Percentiles rank a stretch among this genome's conserved stretches.
Conservation (phyloP, 2,797 vertebrate species). For the Brachyalestes nurse region DNA sequence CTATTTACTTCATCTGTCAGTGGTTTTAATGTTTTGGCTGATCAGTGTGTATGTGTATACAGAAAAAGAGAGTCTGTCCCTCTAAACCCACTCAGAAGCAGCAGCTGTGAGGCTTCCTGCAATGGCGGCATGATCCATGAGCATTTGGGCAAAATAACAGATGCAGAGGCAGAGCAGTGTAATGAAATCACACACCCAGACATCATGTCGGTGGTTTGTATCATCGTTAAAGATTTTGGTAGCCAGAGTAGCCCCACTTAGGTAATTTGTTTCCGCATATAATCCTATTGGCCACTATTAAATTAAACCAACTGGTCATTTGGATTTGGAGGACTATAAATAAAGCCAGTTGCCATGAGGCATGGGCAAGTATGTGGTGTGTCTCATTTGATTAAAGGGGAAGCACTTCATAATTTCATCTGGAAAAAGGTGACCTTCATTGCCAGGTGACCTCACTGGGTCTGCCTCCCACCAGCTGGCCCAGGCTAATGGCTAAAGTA, state of each 20-base stretch:
- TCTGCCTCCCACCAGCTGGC: slow-evolving; percentile 73
- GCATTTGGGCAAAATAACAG: slow-evolving; percentile 74
- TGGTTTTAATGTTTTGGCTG: too few species aligned
- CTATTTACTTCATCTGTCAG: too few species aligned
- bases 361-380: slow-evolving; percentile 70
- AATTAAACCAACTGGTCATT: slow-evolving; percentile 87
- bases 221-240: slow-evolving; percentile 85
- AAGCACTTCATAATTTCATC: slow-evolving; percentile 83
- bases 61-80: slow-evolving; percentile 10
- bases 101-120: slow-evolving; percentile 74
- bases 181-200: slow-evolving; percentile 82
- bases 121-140: slow-evolving; percentile 64
- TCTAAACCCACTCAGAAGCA: slow-evolving; percentile 48
- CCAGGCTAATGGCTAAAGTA: slow-evolving; percentile 69
- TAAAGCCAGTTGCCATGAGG: slow-evolving; percentile 79
- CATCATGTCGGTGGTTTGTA: slow-evolving; percentile 83
- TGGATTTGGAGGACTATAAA: slow-evolving; percentile 81
- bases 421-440: slow-evolving; percentile 79
- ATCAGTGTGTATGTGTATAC: too few species aligned
- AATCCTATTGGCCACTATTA: slow-evolving; percentile 85
- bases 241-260: slow-evolving; percentile 80
- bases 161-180: slow-evolving; percentile 75
- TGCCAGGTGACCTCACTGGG: slow-evolving; percentile 73
- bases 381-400: slow-evolving; percentile 82
- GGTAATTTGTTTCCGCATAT: slow-evolving; percentile 85